Base-by-base conservation (phyloP, 1,140 invertebrate genomes). In the Archivesica marissinica region DNA sequence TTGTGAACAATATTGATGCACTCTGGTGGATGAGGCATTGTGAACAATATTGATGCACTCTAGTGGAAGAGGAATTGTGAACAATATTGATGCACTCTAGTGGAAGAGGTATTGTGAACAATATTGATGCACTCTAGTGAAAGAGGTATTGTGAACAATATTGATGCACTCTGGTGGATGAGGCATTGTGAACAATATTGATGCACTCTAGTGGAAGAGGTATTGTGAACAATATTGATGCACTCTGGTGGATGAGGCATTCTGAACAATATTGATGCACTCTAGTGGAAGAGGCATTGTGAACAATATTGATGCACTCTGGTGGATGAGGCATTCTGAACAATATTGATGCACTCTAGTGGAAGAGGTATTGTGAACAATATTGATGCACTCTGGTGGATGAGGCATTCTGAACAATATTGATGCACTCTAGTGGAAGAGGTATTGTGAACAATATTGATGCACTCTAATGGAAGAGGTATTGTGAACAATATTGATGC, bases 111-210 rank as follows among this genome's bases (percentile, higher is more conserved):
- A 98, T 90, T 78, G 93, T 94, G 86, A 15, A 89, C 86, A 28
- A n/a, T n/a, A n/a, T n/a, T n/a, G n/a, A n/a, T n/a, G n/a, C n/a
- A n/a, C n/a, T n/a, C n/a, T n/a, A n/a, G n/a, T n/a, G n/a, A n/a
- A n/a, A n/a, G n/a, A n/a, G n/a, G n/a, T n/a, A n/a, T 41, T 35
- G 41, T 47, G 87, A 86, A 61, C 76, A 0, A 97, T 97, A 0
- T 96, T 96, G 91, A 98, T 96, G 39, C 96, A 96, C 7, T 98
- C 98, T 0, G 98, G 98, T 0, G 98, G 97, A 25, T 99, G 92
- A 0, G 98, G 98, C 20, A 98, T 90, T 78, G 93, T 94, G 86
- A 15, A 89, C 86, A 28, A n/a, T n/a, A n/a, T n/a, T n/a, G n/a
- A n/a, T n/a, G n/a, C n/a, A n/a, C n/a, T n/a, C n/a, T n/a, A n/a